Conservation (phyloP, 2,797 vertebrate genomes). For the Sebastes itinus region DNA sequence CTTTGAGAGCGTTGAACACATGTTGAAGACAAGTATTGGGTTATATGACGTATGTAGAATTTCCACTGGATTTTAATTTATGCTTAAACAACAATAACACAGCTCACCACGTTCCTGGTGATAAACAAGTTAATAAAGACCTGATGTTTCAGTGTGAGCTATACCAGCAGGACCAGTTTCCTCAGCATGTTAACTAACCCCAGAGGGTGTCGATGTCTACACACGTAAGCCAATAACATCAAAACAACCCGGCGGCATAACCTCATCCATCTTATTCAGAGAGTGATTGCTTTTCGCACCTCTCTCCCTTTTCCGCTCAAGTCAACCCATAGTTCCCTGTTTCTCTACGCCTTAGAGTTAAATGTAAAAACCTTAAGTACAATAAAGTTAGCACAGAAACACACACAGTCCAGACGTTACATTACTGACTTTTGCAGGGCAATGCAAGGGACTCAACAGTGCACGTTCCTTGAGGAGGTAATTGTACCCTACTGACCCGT, state of each 20-base stretch:
- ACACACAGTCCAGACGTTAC: not conserved
- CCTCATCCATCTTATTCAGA: not conserved
- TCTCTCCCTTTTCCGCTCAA: not conserved
- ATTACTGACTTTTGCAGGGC: not conserved
- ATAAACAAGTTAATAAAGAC: not conserved
- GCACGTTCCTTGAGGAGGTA: not conserved
- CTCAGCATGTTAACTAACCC: not conserved
- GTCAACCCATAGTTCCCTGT: not conserved
- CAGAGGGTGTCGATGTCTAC: not conserved
- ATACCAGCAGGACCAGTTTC: not conserved
- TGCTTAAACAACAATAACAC: too few relatives aligned
- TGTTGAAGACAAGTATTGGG: not conserved
- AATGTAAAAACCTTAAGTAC: not conserved
- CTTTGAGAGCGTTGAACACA: not conserved
- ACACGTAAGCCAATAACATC: not conserved
- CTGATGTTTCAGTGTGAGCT: not conserved
- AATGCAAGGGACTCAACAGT: not conserved
- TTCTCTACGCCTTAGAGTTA: not conserved
- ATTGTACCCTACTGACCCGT: not conserved
- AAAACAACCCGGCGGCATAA: not conserved
- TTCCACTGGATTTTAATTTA: too few relatives aligned
- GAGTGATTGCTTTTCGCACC: not conserved
- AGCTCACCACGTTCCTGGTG: not conserved
- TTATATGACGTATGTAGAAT: too few relatives aligned
- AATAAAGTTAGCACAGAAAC: not conserved